Evolutionary conservation across 2,888 invertebrate species (phyloP), one percentile per base, ranked within the genome.

Genomic region (Autographa gamma): DNA sequence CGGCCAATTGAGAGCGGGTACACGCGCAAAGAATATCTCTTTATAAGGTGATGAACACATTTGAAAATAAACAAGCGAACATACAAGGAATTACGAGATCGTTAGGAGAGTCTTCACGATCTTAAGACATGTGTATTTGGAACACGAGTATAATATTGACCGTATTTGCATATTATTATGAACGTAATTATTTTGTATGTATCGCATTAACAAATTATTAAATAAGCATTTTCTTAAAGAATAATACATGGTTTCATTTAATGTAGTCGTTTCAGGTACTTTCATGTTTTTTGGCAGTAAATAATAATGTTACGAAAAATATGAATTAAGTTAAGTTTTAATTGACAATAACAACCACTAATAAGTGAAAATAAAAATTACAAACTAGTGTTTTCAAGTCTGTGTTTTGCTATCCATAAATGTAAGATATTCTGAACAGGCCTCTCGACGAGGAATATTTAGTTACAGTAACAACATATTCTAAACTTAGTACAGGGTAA

Each of bases 51-150:
- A 73, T 76, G 76, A 74, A 76, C 69, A 71, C 77, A 78, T 85
- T 76, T 65, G 68, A 82, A 83, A 81, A 79, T 80, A 85, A 80
- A 80, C 71, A 80, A 82, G 68, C 58, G 65, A 66, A 63, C 71
- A 38, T 67, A 76, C 74, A 78, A 70, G 76, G 77, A 81, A 77
- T 77, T 79, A 81, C 77, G 73, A 75, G 71, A 64, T 79, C 80
- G 73, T 85, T 84, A 83, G 60, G 61, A 48, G 70, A 48, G 74
- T 73, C 74, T 75, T 64, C 78, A 77, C 75, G 71, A 79, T 69
- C 71, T 43, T 14, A 60, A 56, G 60, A 66, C 54, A 62, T 78
- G 60, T 82, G 70, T 73, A 75, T 79, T 76, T 75, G 65, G 25
- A 63, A 78, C 41, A 67, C 54, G 69, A 66, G 63, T 19, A 43